Evolutionary conservation across 2,888 invertebrate genomes (phyloP), one percentile per base, ranked within the genome.

Genomic region (Stramonita haemastoma): DNA sequence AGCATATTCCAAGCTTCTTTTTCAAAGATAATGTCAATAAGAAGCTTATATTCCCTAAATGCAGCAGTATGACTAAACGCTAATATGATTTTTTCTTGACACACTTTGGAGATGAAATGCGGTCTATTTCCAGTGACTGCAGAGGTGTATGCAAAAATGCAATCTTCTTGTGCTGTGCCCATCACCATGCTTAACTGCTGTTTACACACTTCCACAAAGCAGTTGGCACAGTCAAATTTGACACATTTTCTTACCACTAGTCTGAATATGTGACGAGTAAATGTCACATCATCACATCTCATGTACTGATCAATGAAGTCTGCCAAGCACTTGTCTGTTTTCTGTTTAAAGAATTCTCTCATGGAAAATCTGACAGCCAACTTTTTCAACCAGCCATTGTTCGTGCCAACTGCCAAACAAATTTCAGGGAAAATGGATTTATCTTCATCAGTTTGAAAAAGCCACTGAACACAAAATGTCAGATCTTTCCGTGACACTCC

Each of bases 401-500:
- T 29, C 8, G 2, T 46, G 46, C 26, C 46, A 36, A 81, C 36
- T 2, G 15, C 2, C 17, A n/a, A 6, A 84, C 84, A 29, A 5
- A 57, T 5, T 5, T 56, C 13, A 57, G 19, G 29, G 57, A 29
- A 29, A 13, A 57, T n/a, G 29, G 15, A 17, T 22, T 84, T 34
- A n/a, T 56, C 56, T 29, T 1, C 26, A 22, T 84, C 57, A 19
- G 17, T 29, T 22, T 26, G 17, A 84, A 84, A n/a, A 19, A 84
- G 29, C 84, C 84, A 84, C 2, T 26, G 57, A 84, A 36, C 22
- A 6, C 29, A 36, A 81, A 81, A 81, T 46, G 22, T 81, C 19
- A 81, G 81, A 81, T 81, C 81, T 81, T 46, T 81, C 29, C 57
- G 17, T 57, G 34, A 36, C 26, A 84, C 84, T 29, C 84, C 84